phyloP scores from a whole-genome alignment of 2,888 invertebrate genomes.

The Taphrorychus bicolor region DNA sequence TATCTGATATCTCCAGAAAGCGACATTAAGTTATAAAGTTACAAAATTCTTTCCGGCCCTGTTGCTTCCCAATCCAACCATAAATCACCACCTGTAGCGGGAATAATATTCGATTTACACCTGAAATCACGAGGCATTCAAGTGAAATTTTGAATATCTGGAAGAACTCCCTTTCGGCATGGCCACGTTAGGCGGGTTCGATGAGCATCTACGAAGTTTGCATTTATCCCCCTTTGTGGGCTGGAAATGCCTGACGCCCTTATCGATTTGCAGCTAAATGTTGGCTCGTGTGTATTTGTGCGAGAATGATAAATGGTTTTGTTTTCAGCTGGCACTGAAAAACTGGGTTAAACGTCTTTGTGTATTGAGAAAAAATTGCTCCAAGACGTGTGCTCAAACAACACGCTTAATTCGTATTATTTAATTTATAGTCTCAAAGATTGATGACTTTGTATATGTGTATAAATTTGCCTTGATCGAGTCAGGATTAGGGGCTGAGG shows the following conservation, averaged over 20 bases:
- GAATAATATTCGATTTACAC: not conserved
- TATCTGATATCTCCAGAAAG: too few species aligned
- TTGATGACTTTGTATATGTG: not conserved
- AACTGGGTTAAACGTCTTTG: constrained; percentile 7
- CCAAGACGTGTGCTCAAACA: not conserved
- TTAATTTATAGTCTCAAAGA: not conserved
- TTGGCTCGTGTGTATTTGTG: constrained; percentile 10
- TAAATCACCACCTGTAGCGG: constrained; percentile 4
- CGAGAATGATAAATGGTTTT: constrained; percentile 7
- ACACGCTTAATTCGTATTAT: not conserved
- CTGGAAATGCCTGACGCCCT: not conserved
- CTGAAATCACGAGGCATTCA: not conserved
- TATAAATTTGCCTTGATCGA: not conserved
- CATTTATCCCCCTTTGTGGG: not conserved
- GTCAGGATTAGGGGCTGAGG: not conserved
- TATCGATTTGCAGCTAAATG: constrained; percentile 10
- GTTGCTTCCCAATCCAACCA: constrained; percentile 1
- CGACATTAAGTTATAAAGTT: too few species aligned
- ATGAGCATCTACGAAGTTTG: not conserved
- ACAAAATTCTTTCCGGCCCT: not conserved
- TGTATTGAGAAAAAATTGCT: not conserved
- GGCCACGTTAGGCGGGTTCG: not conserved
- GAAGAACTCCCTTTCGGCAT: not conserved
- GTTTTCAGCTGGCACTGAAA: constrained; percentile 2
- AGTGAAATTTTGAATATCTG: constrained; percentile 2